Percentiles rank a stretch among this genome's conserved stretches.
These are phyloP conservation scores for Oxyruncus cristatus DNA, from an alignment of 2,113 vertebrate species.

Conservation along the genomic window DNA sequence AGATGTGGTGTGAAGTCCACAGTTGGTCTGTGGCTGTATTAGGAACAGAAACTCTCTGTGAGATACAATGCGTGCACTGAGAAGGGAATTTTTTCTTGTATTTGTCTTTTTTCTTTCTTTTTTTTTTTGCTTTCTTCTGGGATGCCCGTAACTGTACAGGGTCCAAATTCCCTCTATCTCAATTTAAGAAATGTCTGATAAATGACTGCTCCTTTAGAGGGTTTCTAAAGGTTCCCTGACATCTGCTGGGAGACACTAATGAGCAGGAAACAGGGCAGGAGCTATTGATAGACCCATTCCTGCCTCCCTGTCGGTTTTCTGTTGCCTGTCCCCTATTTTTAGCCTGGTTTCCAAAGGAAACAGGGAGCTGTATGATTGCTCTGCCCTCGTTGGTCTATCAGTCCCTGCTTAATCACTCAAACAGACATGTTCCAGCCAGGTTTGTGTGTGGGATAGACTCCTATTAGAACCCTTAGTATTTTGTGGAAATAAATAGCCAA, in stretches of 20 bases:
- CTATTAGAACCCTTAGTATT: not conserved
- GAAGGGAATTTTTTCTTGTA: rapidly evolving
- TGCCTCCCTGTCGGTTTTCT: slow-evolving; percentile 8
- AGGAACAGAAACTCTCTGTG: not conserved
- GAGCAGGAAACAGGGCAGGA: slow-evolving; percentile 5
- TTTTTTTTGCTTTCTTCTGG: not conserved
- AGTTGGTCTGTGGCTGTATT: not conserved
- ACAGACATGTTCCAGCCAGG: not conserved
- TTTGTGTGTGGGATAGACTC: not conserved
- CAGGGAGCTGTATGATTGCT: not conserved
- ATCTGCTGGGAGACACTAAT: not conserved
- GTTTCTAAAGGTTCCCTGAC: slow-evolving; percentile 18
- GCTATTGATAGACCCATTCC: slow-evolving; percentile 1
- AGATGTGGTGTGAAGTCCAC: not conserved
- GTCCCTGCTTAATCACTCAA: not conserved
- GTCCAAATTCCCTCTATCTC: not conserved
- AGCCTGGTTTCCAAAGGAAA: slow-evolving; percentile 1
- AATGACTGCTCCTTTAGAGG: not conserved
- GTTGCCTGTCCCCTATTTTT: not conserved
- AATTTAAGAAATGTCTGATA: not conserved
- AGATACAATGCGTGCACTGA: not conserved
- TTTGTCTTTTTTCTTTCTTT: not conserved
- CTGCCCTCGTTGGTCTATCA: not conserved
- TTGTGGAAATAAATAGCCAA: not conserved
- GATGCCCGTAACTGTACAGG: not conserved